phyloP scores from a whole-genome alignment of 2,888 invertebrate species.

The Ctenicera cuprea region DNA sequence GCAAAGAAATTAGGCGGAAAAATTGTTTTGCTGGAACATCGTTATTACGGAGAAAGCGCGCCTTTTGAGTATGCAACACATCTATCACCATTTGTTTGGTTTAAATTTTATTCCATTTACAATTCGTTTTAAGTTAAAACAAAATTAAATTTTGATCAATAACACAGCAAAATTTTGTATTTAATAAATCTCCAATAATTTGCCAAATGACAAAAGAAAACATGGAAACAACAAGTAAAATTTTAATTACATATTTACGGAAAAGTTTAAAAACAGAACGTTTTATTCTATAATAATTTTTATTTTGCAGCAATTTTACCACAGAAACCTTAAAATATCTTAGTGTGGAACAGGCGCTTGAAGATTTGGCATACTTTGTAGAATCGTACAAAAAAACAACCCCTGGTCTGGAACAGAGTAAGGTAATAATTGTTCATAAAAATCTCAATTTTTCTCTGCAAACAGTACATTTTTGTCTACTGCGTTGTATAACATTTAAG shows the following conservation, averaged over 20 bases:
- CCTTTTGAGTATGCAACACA: conserved; percentile 79
- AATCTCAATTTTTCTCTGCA: too few species aligned
- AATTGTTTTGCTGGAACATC: conserved; percentile 86
- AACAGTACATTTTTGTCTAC: too few species aligned
- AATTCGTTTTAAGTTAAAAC: neutral
- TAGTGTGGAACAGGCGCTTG: conserved; percentile 70
- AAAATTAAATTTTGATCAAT: too few species aligned
- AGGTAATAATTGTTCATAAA: conserved; percentile 61
- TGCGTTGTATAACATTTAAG: too few species aligned
- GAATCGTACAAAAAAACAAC: conserved; percentile 60
- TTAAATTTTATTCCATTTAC: too few species aligned
- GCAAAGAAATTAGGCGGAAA: conserved; percentile 77
- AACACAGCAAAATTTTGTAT: too few species aligned
- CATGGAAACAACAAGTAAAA: too few species aligned
- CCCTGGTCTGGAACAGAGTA: conserved; percentile 68
- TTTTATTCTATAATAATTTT: conserved; percentile 1
- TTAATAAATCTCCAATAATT: too few species aligned
- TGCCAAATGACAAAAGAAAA: too few species aligned
- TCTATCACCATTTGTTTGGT: neutral
- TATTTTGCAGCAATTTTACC: conserved; percentile 57
- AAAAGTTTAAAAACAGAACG: too few species aligned
- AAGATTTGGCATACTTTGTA: conserved; percentile 71
- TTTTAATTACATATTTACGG: too few species aligned
- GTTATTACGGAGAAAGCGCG: conserved; percentile 86
- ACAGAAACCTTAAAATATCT: conserved; percentile 68